Conservation (phyloP, 2,113 vertebrate species). For the Eretmochelys imbricata region DNA sequence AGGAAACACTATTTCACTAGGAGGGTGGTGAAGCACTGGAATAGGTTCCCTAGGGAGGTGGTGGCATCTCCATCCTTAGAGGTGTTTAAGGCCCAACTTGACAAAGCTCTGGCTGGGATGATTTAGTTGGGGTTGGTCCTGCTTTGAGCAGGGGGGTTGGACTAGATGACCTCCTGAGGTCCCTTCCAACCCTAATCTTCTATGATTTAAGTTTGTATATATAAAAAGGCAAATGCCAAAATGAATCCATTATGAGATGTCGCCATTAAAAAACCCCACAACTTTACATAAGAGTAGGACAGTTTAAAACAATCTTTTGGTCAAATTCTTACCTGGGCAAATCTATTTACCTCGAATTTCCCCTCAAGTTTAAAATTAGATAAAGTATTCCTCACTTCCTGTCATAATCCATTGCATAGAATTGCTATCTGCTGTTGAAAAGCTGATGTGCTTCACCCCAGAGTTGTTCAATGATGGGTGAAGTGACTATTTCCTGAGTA, state of each 20-base stretch:
- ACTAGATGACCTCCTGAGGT: too few relatives aligned
- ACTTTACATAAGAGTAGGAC: neutral
- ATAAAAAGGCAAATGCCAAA: conserved; percentile 58
- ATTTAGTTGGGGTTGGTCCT: too few relatives aligned
- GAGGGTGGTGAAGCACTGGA: too few relatives aligned
- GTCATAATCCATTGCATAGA: neutral
- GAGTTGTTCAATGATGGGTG: neutral
- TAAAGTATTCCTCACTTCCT: neutral
- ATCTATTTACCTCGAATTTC: neutral
- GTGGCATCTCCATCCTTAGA: too few relatives aligned
- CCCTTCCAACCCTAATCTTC: too few relatives aligned
- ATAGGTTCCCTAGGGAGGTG: too few relatives aligned
- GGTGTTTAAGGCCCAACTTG: too few relatives aligned
- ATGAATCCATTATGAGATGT: conserved; percentile 34
- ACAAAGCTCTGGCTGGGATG: too few relatives aligned
- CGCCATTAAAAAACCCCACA: conserved; percentile 39
- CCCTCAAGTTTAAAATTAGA: neutral
- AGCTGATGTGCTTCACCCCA: neutral
- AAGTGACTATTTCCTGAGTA: neutral
- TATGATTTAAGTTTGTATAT: conserved; percentile 57
- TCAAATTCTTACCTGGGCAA: neutral
- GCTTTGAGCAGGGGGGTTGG: too few relatives aligned
- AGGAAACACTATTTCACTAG: too few relatives aligned
- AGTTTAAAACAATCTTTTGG: neutral
- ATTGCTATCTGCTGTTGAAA: neutral